Percentiles rank a stretch among this genome's conserved stretches.
phyloP scores from a whole-genome alignment of 2,113 vertebrate genomes.

The Turnix velox region DNA sequence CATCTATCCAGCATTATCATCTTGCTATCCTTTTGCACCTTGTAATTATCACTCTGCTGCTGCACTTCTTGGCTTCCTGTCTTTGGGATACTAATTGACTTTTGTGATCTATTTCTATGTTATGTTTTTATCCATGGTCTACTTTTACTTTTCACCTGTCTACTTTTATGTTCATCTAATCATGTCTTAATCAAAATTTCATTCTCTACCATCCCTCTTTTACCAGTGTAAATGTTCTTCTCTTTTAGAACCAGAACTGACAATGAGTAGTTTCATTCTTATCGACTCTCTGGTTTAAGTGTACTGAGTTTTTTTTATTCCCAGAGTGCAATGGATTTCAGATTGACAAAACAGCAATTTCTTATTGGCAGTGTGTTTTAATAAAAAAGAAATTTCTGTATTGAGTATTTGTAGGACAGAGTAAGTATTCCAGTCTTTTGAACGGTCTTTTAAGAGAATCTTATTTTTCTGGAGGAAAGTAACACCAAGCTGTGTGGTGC shows the following conservation, averaged over 20 bases:
- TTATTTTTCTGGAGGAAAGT: neutral
- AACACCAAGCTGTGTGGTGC: too few relatives aligned
- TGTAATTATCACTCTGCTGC: conserved; percentile 2
- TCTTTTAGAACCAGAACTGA: conserved; percentile 6
- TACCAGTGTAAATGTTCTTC: neutral
- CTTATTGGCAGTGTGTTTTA: neutral
- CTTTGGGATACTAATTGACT: neutral
- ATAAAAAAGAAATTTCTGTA: neutral
- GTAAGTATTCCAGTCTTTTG: too few relatives aligned
- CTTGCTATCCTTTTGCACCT: neutral
- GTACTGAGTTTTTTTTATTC: neutral
- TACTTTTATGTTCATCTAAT: neutral
- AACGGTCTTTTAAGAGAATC: too few relatives aligned
- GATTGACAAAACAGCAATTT: conserved; percentile 7
- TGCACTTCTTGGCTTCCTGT: neutral
- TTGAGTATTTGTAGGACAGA: neutral
- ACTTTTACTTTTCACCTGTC: neutral
- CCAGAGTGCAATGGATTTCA: neutral
- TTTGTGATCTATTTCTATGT: conserved; percentile 16
- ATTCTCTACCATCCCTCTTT: neutral
- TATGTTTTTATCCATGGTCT: neutral
- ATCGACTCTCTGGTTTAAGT: neutral
- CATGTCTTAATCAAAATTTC: neutral
- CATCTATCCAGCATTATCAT: neutral
- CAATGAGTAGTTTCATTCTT: neutral